phyloP scores from a whole-genome alignment of 2,113 vertebrate genomes.

The Apaloderma vittatum region DNA sequence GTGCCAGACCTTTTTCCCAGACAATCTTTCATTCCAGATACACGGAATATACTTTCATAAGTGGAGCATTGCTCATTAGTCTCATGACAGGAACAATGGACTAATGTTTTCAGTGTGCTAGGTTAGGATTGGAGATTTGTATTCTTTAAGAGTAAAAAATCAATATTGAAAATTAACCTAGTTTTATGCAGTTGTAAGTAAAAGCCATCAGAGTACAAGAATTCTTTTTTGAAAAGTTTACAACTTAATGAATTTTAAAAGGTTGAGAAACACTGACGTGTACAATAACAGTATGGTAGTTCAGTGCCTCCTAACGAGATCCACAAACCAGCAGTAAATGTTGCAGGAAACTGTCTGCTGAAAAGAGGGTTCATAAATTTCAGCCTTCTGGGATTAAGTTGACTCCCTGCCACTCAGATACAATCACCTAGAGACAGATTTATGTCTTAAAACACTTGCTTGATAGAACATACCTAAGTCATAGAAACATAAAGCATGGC shows the following conservation, averaged over 20 bases:
- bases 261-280: neutral
- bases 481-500: neutral
- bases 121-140: neutral
- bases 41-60: neutral
- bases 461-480: neutral
- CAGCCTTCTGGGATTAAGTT: neutral
- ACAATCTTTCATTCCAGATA: neutral
- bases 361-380: conserved; percentile 29
- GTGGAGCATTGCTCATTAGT: neutral
- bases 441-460: conserved; percentile 37
- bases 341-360: conserved; percentile 4
- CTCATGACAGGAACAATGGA: neutral
- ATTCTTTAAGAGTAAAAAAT: neutral
- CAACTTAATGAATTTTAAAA: neutral
- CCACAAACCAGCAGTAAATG: neutral
- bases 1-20: neutral
- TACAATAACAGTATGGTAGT: neutral
- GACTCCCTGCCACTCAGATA: conserved; percentile 22
- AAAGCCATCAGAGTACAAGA: neutral
- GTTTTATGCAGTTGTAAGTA: neutral
- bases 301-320: conserved; percentile 25
- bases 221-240: neutral
- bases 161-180: neutral
- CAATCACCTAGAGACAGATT: conserved; percentile 15
- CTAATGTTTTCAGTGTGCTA: neutral